Conservation (phyloP, 2,888 invertebrate genomes). For the Nephrotoma appendiculata region DNA sequence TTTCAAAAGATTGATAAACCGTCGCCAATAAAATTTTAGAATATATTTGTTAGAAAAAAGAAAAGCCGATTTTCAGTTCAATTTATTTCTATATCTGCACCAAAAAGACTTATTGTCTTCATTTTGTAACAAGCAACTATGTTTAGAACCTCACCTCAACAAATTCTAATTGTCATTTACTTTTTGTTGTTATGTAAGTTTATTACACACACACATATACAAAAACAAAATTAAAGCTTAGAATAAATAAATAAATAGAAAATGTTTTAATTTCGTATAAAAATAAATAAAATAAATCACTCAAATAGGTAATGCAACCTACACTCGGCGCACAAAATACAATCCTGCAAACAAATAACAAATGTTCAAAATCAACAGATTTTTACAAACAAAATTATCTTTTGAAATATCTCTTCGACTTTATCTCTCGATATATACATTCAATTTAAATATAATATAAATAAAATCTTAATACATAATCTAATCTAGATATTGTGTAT, state of each 20-base stretch:
- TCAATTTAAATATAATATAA: neutral
- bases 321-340: neutral
- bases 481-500: neutral
- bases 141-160: neutral
- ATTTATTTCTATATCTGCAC: neutral
- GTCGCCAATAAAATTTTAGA: neutral
- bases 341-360: neutral
- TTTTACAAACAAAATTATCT: neutral
- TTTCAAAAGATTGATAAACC: neutral
- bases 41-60: neutral
- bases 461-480: neutral
- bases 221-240: neutral
- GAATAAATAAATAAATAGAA: neutral
- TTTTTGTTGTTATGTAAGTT: neutral
- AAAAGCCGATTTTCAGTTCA: neutral
- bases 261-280: neutral
- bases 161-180: neutral
- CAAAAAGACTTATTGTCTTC: neutral
- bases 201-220: too few species aligned
- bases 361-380: neutral
- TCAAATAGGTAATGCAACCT: neutral
- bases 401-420: neutral
- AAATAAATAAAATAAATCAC: neutral
- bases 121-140: neutral
- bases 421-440: neutral